phyloP scores from a whole-genome alignment of 2,113 vertebrate genomes.

The Proteles cristata region DNA sequence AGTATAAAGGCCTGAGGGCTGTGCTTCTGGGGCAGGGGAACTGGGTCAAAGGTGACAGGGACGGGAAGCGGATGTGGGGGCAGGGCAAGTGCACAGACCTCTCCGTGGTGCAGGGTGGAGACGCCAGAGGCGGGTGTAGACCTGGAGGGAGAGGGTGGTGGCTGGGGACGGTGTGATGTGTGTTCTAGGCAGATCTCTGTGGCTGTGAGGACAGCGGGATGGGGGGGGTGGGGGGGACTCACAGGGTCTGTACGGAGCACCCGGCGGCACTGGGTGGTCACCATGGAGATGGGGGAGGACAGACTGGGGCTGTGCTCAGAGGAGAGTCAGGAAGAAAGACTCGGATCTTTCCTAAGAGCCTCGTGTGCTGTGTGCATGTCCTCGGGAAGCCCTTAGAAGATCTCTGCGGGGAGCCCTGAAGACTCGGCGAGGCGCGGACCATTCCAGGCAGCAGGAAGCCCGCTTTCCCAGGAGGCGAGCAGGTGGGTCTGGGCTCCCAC shows the following conservation, averaged over 20 bases:
- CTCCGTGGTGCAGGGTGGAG: background rate
- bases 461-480: rapidly evolving
- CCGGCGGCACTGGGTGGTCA: rapidly evolving
- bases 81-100: rapidly evolving
- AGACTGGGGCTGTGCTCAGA: background rate
- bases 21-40: rapidly evolving
- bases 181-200: rapidly evolving
- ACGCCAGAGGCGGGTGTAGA: rapidly evolving
- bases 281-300: too few relatives aligned
- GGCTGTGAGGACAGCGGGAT: rapidly evolving
- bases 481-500: rapidly evolving
- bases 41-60: background rate
- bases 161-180: background rate
- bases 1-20: background rate
- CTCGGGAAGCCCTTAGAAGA: background rate
- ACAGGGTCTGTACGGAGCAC: rapidly evolving
- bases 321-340: background rate
- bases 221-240: rapidly evolving
- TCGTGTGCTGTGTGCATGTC: background rate
- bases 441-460: too few relatives aligned
- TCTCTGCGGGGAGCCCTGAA: background rate
- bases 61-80: too few relatives aligned
- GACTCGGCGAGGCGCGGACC: rapidly evolving
- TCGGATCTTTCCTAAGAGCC: background rate
- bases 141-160: background rate